Conservation (phyloP, 1,140 invertebrate species). For the Notospermus geniculatus region DNA sequence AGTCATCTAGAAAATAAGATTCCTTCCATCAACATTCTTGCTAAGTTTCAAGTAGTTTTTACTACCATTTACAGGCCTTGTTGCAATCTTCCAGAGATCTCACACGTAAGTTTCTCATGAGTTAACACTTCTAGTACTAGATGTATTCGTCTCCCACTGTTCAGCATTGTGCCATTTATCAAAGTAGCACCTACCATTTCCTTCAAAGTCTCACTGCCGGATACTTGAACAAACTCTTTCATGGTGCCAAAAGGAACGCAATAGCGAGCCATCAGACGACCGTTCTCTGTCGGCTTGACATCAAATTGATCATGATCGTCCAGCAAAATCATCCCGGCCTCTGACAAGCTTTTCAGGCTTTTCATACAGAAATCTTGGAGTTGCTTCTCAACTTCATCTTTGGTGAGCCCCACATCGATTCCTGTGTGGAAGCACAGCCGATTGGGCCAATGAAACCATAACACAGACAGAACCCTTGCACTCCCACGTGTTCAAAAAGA, state of each 20-base stretch:
- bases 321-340: constrained; percentile 60
- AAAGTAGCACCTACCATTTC: constrained; percentile 49
- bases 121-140: too few relatives aligned
- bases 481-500: too few relatives aligned
- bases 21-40: too few relatives aligned
- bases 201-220: constrained; percentile 40
- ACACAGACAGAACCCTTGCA: too few relatives aligned
- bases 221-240: constrained; percentile 53
- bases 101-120: too few relatives aligned
- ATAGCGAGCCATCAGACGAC: constrained; percentile 66
- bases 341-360: constrained; percentile 61
- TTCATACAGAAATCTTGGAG: constrained; percentile 63
- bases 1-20: constrained; percentile 29
- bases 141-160: too few relatives aligned
- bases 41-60: too few relatives aligned
- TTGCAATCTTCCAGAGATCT: too few relatives aligned
- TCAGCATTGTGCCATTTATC: too few relatives aligned
- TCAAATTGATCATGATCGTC: constrained; percentile 56
- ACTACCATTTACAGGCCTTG: too few relatives aligned
- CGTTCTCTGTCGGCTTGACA: constrained; percentile 60
- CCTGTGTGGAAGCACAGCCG: constrained; percentile 31
- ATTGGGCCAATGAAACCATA: too few relatives aligned
- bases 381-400: constrained; percentile 64
- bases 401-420: constrained; percentile 56
- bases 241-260: constrained; percentile 67